Evolutionary conservation across 92 coral and sea anemone genomes (phyloP).

Genomic region (Epizoanthus stellaris): DNA sequence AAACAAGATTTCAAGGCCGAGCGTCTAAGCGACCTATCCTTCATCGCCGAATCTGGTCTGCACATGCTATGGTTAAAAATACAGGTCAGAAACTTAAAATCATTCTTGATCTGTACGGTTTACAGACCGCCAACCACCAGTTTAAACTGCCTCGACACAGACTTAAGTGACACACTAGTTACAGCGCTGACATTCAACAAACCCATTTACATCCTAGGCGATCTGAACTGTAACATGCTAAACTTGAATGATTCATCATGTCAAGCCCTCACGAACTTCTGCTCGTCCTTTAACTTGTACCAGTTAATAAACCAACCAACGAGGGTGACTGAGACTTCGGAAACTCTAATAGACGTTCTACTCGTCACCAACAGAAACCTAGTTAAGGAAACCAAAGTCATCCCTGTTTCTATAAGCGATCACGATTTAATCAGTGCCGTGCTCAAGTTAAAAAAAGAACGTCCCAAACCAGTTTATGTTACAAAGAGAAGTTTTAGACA

Average conservation of each 20-base stretch:
- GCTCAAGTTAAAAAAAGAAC: conserved; percentile 45
- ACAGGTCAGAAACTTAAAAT: conserved; percentile 53
- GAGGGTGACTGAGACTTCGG: conserved; percentile 49
- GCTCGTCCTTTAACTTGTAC: conserved; percentile 33
- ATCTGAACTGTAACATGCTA: conserved; percentile 54
- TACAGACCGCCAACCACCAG: conserved; percentile 58
- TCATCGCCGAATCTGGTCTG: conserved; percentile 44
- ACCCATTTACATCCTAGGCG: conserved; percentile 57
- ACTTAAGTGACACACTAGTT: conserved; percentile 21
- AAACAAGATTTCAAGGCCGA: conserved; percentile 43
- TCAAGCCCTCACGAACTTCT: conserved; percentile 44
- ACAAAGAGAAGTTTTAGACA: background rate
- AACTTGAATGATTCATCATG: conserved; percentile 27
- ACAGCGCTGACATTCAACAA: conserved; percentile 48
- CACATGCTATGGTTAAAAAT: conserved; percentile 57
- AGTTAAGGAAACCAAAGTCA: conserved; percentile 29
- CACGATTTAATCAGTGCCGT: conserved; percentile 51
- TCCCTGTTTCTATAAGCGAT: conserved; percentile 47
- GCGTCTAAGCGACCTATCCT: conserved; percentile 30
- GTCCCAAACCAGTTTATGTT: conserved; percentile 6
- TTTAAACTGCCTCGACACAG: conserved; percentile 48
- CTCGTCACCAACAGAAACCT: conserved; percentile 40
- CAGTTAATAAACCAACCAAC: conserved; percentile 60
- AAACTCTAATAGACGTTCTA: conserved; percentile 51
- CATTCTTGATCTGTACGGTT: conserved; percentile 57